Percentiles rank a stretch among this genome's conserved stretches.
Evolutionary conservation across 2,797 vertebrate genomes (phyloP).

Genomic region (Dendrocincla tyrannina): DNA sequence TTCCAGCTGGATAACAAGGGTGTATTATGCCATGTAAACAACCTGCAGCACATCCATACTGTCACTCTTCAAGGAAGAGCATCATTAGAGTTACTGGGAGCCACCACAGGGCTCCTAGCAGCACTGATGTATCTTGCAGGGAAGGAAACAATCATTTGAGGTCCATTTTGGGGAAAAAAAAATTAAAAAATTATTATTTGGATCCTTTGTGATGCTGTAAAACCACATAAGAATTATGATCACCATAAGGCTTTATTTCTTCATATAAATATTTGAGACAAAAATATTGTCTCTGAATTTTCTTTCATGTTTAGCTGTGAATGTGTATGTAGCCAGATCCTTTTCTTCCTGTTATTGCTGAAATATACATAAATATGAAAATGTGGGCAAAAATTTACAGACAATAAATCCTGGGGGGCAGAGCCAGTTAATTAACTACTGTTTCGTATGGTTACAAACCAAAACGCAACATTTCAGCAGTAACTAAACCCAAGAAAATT

Average conservation of each 20-base stretch:
- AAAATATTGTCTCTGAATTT: background rate
- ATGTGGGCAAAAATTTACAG: conserved; percentile 16
- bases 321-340: background rate
- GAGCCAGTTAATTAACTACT: background rate
- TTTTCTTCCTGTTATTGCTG: background rate
- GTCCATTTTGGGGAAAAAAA: background rate
- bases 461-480: background rate
- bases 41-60: background rate
- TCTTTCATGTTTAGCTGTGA: background rate
- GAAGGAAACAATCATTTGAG: background rate
- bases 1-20: background rate
- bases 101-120: background rate
- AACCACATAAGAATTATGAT: background rate
- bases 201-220: background rate
- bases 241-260: background rate
- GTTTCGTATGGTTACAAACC: background rate
- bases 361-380: background rate
- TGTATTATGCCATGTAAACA: background rate
- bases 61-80: background rate
- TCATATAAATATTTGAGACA: background rate
- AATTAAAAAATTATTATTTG: background rate
- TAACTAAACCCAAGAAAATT: background rate
- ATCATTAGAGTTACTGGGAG: background rate
- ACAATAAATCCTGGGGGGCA: background rate
- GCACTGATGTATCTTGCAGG: background rate